Percentiles rank a stretch among this genome's conserved stretches.
Conservation (phyloP, 2,797 vertebrate genomes). For the Simalia tracyae region DNA sequence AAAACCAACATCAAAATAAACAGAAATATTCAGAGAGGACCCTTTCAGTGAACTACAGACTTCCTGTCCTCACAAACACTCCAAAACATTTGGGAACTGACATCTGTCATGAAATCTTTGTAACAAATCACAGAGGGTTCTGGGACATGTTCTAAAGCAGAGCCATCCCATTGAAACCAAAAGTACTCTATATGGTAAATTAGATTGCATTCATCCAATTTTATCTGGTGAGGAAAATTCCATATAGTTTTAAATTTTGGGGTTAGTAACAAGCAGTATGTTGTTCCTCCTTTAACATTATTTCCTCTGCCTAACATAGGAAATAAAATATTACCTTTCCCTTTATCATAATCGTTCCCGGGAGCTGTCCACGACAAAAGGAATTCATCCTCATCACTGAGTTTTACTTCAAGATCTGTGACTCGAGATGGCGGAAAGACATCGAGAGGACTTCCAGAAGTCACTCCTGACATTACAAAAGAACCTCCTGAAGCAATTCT, state of each 20-base stretch:
- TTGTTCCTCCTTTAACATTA: background rate
- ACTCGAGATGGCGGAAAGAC: constrained; percentile 65
- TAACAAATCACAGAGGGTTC: background rate
- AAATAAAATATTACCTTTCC: constrained; percentile 63
- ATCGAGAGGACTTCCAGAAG: background rate
- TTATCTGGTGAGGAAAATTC: background rate
- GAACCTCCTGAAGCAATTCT: constrained; percentile 64
- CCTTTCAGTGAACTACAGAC: too few relatives aligned
- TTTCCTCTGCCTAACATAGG: background rate
- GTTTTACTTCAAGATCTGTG: constrained; percentile 65
- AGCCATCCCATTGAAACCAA: background rate
- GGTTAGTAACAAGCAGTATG: background rate
- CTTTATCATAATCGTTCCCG: constrained; percentile 69
- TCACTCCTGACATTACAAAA: constrained; percentile 49
- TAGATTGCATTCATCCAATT: background rate
- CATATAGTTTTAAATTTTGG: background rate
- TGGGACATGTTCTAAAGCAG: background rate
- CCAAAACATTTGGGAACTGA: background rate
- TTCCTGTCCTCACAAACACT: background rate
- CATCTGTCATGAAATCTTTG: background rate
- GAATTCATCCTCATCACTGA: constrained; percentile 39
- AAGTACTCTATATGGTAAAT: background rate
- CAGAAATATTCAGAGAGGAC: background rate
- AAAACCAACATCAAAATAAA: too few relatives aligned
- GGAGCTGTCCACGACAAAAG: constrained; percentile 74